These are phyloP conservation scores for Mesocricetus auratus DNA, from an alignment of 2,113 vertebrate species.

Conservation along the genomic window DNA sequence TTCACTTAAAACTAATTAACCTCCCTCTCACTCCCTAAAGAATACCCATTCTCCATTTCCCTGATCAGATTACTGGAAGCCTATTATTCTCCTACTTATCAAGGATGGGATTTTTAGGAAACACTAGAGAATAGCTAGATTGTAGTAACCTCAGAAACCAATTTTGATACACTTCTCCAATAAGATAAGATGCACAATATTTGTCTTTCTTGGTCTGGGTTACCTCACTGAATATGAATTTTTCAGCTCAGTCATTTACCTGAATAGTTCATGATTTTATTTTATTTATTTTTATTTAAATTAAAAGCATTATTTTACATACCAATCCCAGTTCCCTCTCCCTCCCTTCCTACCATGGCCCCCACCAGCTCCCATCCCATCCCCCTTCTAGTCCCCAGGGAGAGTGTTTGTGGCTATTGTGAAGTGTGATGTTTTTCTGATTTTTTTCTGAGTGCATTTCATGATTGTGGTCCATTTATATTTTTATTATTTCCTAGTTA, in stretches of 20 bases:
- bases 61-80: neutral
- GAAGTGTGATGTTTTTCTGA: too few species aligned
- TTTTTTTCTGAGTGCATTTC: too few species aligned
- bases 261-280: neutral
- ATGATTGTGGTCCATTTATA: too few species aligned
- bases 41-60: neutral
- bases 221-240: neutral
- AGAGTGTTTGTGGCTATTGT: too few species aligned
- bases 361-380: too few species aligned
- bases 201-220: neutral
- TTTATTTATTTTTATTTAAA: neutral
- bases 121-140: neutral
- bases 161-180: neutral
- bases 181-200: neutral
- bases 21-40: neutral
- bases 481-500: too few species aligned
- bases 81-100: neutral
- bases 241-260: neutral
- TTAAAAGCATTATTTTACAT: too few species aligned
- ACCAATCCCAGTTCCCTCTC: too few species aligned
- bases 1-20: neutral
- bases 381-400: too few species aligned
- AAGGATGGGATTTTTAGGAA: neutral
- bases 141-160: neutral
- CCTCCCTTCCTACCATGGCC: too few species aligned